phyloP scores from a whole-genome alignment of 2,888 invertebrate genomes.

The Hyppa rectilinea region DNA sequence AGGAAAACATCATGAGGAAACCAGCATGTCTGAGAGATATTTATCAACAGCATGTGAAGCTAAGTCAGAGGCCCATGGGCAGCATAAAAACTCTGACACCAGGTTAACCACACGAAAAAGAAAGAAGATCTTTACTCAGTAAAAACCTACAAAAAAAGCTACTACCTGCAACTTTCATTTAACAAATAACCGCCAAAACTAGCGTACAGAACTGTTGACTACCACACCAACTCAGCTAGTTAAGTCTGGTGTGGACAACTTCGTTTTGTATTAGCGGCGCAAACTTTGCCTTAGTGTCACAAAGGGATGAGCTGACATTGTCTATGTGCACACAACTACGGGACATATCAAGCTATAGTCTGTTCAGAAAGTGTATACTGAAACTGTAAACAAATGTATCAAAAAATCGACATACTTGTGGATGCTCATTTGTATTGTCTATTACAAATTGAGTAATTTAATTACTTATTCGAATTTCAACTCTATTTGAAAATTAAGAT shows the following conservation, averaged over 20 bases:
- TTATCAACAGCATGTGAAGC: too few species aligned
- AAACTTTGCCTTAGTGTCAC: constrained; percentile 26
- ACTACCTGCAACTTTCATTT: neutral
- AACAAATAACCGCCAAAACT: constrained; percentile 9
- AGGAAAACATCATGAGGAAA: too few species aligned
- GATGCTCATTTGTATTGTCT: neutral
- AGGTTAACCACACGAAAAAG: too few species aligned
- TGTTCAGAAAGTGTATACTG: neutral
- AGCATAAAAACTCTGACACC: too few species aligned
- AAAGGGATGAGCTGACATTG: constrained; percentile 21
- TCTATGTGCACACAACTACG: neutral
- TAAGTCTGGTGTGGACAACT: constrained; percentile 26
- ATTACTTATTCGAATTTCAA: neutral
- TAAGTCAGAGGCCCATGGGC: too few species aligned
- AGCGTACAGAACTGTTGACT: constrained; percentile 1
- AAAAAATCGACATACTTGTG: neutral
- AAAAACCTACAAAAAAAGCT: neutral
- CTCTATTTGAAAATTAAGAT: too few species aligned
- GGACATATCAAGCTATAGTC: neutral
- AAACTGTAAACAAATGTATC: neutral
- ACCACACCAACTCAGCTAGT: constrained; percentile 29
- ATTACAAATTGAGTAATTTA: neutral
- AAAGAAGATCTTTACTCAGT: too few species aligned
- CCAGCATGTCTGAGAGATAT: too few species aligned
- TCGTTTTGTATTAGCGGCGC: constrained; percentile 24